Evolutionary conservation across 2,113 vertebrate species (phyloP).

Genomic region (Scalopus aquaticus): DNA sequence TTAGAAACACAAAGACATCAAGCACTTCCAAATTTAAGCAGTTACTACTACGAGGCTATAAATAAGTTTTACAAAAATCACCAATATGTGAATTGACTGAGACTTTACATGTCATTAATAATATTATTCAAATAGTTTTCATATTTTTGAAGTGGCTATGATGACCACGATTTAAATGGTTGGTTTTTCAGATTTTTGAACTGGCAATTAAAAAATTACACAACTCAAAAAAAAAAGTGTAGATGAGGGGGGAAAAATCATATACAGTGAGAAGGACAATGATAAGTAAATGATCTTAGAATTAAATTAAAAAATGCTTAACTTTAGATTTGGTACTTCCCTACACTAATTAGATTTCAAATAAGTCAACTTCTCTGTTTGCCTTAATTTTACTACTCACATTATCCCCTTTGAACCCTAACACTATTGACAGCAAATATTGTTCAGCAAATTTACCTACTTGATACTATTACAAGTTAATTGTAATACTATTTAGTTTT

Average conservation of each 20-base stretch:
- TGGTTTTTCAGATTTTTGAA: conserved; percentile 8
- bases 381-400: conserved; percentile 5
- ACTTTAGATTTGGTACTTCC: not conserved
- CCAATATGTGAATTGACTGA: conserved; percentile 11
- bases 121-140: conserved; percentile 1
- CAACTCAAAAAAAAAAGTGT: conserved; percentile 19
- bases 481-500: not conserved
- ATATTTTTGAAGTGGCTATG: conserved; percentile 6
- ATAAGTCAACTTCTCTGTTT: not conserved
- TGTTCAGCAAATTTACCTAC: conserved; percentile 31
- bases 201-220: not conserved
- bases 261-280: not conserved
- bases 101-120: not conserved
- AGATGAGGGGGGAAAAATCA: not conserved
- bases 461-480: not conserved
- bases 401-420: not conserved
- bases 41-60: not conserved
- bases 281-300: not conserved
- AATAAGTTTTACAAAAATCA: not conserved
- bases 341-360: not conserved
- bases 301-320: conserved; percentile 3
- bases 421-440: conserved; percentile 16
- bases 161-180: not conserved
- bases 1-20: not conserved
- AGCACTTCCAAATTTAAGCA: not conserved